Percentiles rank a stretch among this genome's conserved stretches.
phyloP scores from a whole-genome alignment of 2,113 vertebrate species.

The Dendrocopos noguchii region DNA sequence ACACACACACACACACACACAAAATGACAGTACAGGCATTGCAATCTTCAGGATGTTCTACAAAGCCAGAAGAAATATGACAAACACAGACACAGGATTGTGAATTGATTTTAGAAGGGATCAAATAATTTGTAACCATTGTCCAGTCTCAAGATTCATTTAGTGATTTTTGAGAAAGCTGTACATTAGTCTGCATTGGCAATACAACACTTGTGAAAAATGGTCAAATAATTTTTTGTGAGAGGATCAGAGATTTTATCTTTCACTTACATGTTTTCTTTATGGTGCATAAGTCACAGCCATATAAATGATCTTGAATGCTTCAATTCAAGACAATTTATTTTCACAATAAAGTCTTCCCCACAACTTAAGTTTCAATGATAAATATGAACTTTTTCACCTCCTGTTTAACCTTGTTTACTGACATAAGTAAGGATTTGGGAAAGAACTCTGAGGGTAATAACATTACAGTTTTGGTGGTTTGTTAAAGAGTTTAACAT shows the following conservation, averaged over 20 bases:
- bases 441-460: not conserved
- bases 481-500: not conserved
- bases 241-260: not conserved
- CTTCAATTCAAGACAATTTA: not conserved
- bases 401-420: not conserved
- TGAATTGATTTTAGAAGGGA: not conserved
- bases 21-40: not conserved
- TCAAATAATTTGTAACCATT: not conserved
- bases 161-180: slow-evolving; percentile 2
- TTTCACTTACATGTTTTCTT: slow-evolving; percentile 3
- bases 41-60: not conserved
- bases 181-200: not conserved
- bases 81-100: not conserved
- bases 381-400: slow-evolving; percentile 31
- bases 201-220: not conserved
- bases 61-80: not conserved
- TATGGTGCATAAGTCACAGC: not conserved
- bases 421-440: not conserved
- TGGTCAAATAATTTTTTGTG: not conserved
- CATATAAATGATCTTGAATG: not conserved
- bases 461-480: not conserved
- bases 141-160: not conserved
- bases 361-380: not conserved
- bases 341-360: not conserved
- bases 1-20: not conserved